Percentiles rank a stretch among this genome's conserved stretches.
These are phyloP conservation scores for Hormiphora californensis DNA, from an alignment of 37 sponge, comb jelly and placozoan genomes.

Conservation along the genomic window DNA sequence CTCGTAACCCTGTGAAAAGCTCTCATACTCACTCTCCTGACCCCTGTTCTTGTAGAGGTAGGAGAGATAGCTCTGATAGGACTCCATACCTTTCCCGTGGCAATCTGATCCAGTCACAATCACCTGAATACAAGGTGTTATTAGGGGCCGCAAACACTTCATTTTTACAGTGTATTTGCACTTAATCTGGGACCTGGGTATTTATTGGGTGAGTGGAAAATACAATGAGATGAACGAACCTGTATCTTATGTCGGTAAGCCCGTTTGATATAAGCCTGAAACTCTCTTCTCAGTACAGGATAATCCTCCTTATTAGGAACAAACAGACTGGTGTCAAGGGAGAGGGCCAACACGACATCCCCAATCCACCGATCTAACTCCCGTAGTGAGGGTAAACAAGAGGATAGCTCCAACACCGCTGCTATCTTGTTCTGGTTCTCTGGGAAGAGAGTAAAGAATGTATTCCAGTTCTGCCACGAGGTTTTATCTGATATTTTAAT, in stretches of 20 bases:
- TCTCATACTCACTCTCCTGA: conserved; percentile 50
- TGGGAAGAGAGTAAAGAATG: conserved; percentile 8
- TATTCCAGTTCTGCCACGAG: conserved; percentile 25
- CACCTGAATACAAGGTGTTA: background rate
- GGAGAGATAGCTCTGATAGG: conserved; percentile 43
- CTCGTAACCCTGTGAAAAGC: conserved; percentile 84
- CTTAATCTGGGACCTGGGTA: too few relatives aligned
- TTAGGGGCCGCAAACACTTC: background rate
- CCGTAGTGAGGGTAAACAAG: background rate
- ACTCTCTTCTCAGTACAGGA: conserved; percentile 32
- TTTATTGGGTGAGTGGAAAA: background rate
- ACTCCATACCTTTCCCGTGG: conserved; percentile 13
- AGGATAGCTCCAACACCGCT: conserved; percentile 1
- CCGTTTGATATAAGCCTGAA: background rate
- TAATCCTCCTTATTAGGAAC: background rate
- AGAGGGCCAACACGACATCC: background rate
- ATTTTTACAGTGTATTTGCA: too few relatives aligned
- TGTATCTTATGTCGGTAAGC: background rate
- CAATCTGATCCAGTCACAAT: background rate
- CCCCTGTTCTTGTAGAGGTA: background rate
- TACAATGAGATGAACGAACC: too few relatives aligned
- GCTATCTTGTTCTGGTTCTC: background rate
- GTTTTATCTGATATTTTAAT: background rate
- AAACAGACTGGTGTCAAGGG: background rate
- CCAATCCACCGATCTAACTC: conserved; percentile 14